Evolutionary conservation across 37 sponge, comb jelly and placozoan species (phyloP), one percentile per base, ranked within the genome.

Genomic region (Tethya wilhelma): DNA sequence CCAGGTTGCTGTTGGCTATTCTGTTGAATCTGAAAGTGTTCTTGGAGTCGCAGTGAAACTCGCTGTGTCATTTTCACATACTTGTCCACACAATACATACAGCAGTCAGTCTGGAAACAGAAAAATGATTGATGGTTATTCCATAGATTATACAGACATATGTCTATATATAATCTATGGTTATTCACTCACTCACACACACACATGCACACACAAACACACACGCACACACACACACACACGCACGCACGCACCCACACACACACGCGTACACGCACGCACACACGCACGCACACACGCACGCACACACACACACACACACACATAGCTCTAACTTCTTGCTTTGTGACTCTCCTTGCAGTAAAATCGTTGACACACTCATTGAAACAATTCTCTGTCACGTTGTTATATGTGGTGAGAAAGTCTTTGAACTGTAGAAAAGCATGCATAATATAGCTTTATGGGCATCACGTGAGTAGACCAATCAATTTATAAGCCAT

Each of bases 51-150:
- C 44, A 69, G 80, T 0, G 93, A 84, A 5, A 93, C 39, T 8
- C 96, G 56, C 70, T 96, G 93, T 1, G 90, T 96, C 81, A 96
- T 81, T 79, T 96, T 96, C 26, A 96, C 63, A 79, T 79, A 96
- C 84, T 96, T 96, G 71, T 96, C 96, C 56, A 90, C 87, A 89
- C 94, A 93, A 57, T 86, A 64, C 56, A 49, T 59, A 23, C 82
- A 79, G 38, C 94, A 93, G 17, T 68, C 83, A n/a, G 59, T 49
- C 94, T 93, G 62, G 17, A 44, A 69, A 23, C 39, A 23, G 26
- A 17, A 69, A 19, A 49, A 14, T 49, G 14, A 19, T 49, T 49
- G n/a, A n/a, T n/a, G n/a, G n/a, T n/a, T n/a, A n/a, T n/a, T n/a
- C n/a, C n/a, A n/a, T n/a, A n/a, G n/a, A n/a, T n/a, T n/a, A n/a